Evolutionary conservation across 64 coral and sea anemone species (phyloP), one percentile per base, ranked within the genome.

Genomic region (Acropora yongei): DNA sequence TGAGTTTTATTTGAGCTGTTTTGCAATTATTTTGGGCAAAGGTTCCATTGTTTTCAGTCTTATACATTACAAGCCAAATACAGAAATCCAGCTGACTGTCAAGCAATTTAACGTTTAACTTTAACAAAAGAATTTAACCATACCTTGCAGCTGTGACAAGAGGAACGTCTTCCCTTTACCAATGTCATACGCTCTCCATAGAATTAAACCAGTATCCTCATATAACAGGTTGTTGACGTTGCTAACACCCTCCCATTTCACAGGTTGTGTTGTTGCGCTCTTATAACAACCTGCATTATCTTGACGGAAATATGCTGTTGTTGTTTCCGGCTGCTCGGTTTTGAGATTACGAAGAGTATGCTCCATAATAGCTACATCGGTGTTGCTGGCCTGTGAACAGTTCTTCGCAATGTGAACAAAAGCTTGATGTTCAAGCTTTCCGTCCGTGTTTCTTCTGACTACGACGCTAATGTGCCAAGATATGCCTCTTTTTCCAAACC

Each of bases 131-230:
- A 63, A 63, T 83, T 63, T 13, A 8, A 13, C 58, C 58, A 3
- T 63, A 91, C 71, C 79, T 46, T 91, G 30, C 19, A 91, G 47
- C 47, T 84, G 58, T 18, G 89, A 39, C 89, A 47, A 75, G 39
- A 47, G 77, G 16, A 83, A 48, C 17, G 75, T 77, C 86, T 94
- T 94, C 40, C 92, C 86, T 71, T 89, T 18, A 47, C 87, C 92
- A 14, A 94, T 78, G 44, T 77, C 43, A 58, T 89, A 94, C 19
- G 92, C 92, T 89, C 89, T 94, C 92, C 92, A 89, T 5, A 65
- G 72, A 76, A 86, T 88, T 6, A 94, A n/a, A 8, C 48, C 41
- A 71, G 57, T 39, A 40, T 82, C 68, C 16, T 67, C 11, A 73
- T 78, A 78, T 47, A 46, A 11, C 16, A 89, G 57, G 78, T 94